Conservation (phyloP, 2,888 invertebrate genomes). For the Aleiodes leptofemur region DNA sequence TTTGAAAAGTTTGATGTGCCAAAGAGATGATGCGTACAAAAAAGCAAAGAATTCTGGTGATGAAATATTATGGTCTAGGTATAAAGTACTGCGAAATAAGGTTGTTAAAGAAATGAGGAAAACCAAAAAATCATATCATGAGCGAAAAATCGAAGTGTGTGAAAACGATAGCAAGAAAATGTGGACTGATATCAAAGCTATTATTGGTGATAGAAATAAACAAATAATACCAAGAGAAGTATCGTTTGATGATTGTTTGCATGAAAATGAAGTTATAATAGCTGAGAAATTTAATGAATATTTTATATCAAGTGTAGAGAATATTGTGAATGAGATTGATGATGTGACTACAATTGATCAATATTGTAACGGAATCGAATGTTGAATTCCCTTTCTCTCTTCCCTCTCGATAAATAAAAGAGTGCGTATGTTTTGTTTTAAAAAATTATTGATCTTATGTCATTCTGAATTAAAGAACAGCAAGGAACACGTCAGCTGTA, state of each 20-base stretch:
- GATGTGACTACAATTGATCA: neutral
- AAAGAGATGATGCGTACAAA: conserved; percentile 32
- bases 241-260: conserved; percentile 15
- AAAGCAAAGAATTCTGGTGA: neutral
- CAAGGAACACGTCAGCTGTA: too few relatives aligned
- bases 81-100: conserved; percentile 18
- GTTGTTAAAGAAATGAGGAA: conserved; percentile 19
- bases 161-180: conserved; percentile 33
- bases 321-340: conserved; percentile 33
- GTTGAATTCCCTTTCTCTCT: too few relatives aligned
- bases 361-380: too few relatives aligned
- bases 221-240: neutral
- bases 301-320: conserved; percentile 43
- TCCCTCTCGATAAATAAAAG: too few relatives aligned
- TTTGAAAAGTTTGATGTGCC: neutral
- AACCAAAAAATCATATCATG: conserved; percentile 35
- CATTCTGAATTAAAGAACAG: too few relatives aligned
- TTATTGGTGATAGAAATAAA: conserved; percentile 39
- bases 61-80: conserved; percentile 3
- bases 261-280: conserved; percentile 17
- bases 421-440: too few relatives aligned
- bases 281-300: conserved; percentile 53
- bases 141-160: conserved; percentile 32
- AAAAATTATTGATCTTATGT: too few relatives aligned
- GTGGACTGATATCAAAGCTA: conserved; percentile 40